Conservation (phyloP, 2,797 vertebrate species). For the Esox lucius region DNA sequence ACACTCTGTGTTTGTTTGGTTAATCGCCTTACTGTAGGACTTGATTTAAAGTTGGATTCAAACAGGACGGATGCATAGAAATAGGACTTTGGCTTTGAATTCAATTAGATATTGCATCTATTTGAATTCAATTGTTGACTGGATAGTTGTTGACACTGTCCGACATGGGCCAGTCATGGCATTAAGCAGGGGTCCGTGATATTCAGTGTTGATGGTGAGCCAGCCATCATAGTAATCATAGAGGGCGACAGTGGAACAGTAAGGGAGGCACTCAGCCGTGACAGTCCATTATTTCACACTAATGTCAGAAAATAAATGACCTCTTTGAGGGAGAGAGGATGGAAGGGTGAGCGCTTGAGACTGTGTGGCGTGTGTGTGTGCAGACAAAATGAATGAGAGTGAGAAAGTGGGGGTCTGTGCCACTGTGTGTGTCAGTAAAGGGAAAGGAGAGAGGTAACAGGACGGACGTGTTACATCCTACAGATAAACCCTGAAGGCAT, state of each 20-base stretch:
- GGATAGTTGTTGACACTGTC: no score
- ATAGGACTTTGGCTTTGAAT: no score
- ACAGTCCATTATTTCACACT: constrained; percentile 36
- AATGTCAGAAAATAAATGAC: constrained; percentile 35
- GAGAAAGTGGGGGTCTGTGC: not conserved
- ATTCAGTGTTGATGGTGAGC: no score
- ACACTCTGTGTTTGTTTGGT: no score
- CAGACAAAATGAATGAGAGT: not conserved
- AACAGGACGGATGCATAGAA: no score
- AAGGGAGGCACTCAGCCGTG: constrained; percentile 19
- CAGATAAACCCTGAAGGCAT: not conserved
- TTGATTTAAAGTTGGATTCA: no score
- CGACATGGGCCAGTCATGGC: no score
- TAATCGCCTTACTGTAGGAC: no score
- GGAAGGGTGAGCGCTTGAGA: not conserved
- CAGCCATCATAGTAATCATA: not conserved
- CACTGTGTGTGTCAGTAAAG: no score
- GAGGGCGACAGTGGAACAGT: constrained; percentile 8
- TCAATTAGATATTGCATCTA: no score
- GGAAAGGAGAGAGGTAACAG: not conserved
- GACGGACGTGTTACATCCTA: not conserved
- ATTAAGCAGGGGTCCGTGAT: no score
- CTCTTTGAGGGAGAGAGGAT: not conserved
- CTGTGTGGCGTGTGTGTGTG: not conserved
- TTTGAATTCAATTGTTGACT: no score